These are phyloP conservation scores for Diacarnus erythraeanus DNA, from an alignment of 37 sponge, comb jelly and placozoan species.

Conservation along the genomic window DNA sequence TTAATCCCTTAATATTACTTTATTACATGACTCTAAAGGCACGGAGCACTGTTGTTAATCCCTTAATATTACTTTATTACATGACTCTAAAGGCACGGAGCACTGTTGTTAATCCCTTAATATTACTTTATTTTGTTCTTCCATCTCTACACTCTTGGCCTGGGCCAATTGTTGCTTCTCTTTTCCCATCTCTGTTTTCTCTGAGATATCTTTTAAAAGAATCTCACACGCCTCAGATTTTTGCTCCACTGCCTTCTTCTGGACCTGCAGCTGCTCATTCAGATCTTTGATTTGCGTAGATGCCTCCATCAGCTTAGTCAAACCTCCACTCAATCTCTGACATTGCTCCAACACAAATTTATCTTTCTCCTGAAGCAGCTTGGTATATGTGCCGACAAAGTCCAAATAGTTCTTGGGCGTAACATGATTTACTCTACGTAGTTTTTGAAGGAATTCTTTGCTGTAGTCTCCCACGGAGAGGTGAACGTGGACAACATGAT, in stretches of 20 bases:
- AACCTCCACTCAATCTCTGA: constrained; percentile 86
- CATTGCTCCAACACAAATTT: constrained; percentile 92
- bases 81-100: not conserved
- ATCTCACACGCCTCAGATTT: constrained; percentile 91
- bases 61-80: constrained; percentile 61
- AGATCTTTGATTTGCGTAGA: constrained; percentile 85
- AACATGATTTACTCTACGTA: constrained; percentile 94
- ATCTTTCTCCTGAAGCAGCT: constrained; percentile 88
- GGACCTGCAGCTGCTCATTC: constrained; percentile 94
- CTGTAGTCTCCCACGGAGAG: constrained; percentile 86
- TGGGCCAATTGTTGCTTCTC: constrained; percentile 93
- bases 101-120: not conserved
- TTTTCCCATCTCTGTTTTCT: constrained; percentile 78
- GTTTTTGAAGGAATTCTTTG: constrained; percentile 83
- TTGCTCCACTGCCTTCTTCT: constrained; percentile 92
- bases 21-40: too few relatives aligned
- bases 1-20: constrained; percentile 21
- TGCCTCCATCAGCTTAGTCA: constrained; percentile 94
- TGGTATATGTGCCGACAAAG: constrained; percentile 89
- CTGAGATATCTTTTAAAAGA: constrained; percentile 86
- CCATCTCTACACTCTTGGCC: constrained; percentile 94
- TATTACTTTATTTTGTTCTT: constrained; percentile 91
- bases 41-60: not conserved
- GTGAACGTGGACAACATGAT: constrained; percentile 96
- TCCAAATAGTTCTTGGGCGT: constrained; percentile 99